phyloP scores from a whole-genome alignment of 2,888 invertebrate species.

The Liopterus haemorrhoidalis region DNA sequence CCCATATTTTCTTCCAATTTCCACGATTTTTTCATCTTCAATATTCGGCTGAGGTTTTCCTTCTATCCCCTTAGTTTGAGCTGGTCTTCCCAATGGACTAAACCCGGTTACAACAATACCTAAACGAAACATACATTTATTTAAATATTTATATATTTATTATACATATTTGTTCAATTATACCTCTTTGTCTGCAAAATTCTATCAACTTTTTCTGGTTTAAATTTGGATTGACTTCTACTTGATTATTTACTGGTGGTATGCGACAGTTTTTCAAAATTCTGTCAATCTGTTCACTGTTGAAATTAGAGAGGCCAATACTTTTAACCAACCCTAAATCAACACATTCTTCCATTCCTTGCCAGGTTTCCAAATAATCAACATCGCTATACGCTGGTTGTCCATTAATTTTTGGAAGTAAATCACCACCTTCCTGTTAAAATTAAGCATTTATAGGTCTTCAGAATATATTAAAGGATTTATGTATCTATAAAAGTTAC shows the following conservation, averaged over 20 bases:
- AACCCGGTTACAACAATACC: slow-evolving; percentile 63
- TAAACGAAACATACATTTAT: no score
- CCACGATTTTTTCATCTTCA: slow-evolving; percentile 50
- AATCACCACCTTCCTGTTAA: slow-evolving; percentile 47
- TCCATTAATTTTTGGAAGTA: slow-evolving; percentile 46
- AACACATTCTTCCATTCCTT: slow-evolving; percentile 67
- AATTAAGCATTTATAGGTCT: slow-evolving; percentile 1
- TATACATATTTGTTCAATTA: no score
- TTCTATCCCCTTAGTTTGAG: slow-evolving; percentile 44
- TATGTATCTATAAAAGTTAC: background rate
- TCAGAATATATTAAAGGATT: background rate
- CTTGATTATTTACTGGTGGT: slow-evolving; percentile 58
- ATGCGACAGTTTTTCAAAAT: slow-evolving; percentile 53
- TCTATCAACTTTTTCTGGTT: slow-evolving; percentile 63
- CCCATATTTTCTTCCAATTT: slow-evolving; percentile 54
- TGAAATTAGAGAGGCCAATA: slow-evolving; percentile 78
- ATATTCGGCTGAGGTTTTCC: slow-evolving; percentile 51
- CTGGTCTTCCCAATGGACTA: slow-evolving; percentile 64
- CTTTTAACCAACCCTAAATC: slow-evolving; percentile 56
- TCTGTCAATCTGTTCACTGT: slow-evolving; percentile 60
- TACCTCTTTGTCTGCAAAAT: slow-evolving; percentile 59
- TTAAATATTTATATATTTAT: no score
- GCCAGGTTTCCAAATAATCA: slow-evolving; percentile 70
- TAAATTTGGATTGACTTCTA: slow-evolving; percentile 59
- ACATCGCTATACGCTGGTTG: slow-evolving; percentile 49